Percentiles rank a stretch among this genome's conserved stretches.
phyloP scores from a whole-genome alignment of 2,113 vertebrate species.

The Notothenia rossii region DNA sequence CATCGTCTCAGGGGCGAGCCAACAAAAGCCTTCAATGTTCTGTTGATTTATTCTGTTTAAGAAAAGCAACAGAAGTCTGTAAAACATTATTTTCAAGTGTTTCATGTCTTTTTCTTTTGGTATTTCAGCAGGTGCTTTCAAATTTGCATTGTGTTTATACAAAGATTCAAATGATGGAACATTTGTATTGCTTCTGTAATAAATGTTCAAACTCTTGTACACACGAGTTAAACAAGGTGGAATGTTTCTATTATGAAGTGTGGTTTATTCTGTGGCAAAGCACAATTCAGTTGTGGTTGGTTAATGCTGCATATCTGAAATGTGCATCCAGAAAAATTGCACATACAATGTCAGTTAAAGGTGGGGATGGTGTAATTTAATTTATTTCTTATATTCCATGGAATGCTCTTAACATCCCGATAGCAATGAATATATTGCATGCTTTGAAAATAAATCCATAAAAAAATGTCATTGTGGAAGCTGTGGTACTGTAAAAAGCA shows the following conservation, averaged over 20 bases:
- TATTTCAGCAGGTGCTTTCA: conserved; percentile 17
- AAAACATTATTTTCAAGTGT: neutral
- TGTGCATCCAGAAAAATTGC: neutral
- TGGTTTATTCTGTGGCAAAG: neutral
- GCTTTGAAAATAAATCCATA: too few species aligned
- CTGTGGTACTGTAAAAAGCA: too few species aligned
- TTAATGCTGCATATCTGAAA: neutral
- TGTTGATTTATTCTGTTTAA: conserved; percentile 1
- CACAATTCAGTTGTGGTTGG: neutral
- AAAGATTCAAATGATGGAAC: neutral
- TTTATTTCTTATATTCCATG: too few species aligned
- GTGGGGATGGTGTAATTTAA: too few species aligned
- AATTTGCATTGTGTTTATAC: neutral
- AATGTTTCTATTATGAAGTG: neutral
- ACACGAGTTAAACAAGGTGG: neutral
- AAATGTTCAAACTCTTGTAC: conserved; percentile 39
- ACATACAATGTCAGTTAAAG: too few species aligned
- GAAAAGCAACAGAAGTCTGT: neutral
- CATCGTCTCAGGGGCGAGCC: neutral
- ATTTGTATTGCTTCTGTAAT: conserved; percentile 20
- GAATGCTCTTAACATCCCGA: too few species aligned
- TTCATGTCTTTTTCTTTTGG: conserved; percentile 1
- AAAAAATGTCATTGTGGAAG: too few species aligned
- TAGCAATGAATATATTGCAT: too few species aligned
- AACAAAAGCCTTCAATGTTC: neutral